Base-by-base conservation (phyloP, 30 jellyfish, hydroid and myxozoan species). In the Haliclystus octoradiatus region DNA sequence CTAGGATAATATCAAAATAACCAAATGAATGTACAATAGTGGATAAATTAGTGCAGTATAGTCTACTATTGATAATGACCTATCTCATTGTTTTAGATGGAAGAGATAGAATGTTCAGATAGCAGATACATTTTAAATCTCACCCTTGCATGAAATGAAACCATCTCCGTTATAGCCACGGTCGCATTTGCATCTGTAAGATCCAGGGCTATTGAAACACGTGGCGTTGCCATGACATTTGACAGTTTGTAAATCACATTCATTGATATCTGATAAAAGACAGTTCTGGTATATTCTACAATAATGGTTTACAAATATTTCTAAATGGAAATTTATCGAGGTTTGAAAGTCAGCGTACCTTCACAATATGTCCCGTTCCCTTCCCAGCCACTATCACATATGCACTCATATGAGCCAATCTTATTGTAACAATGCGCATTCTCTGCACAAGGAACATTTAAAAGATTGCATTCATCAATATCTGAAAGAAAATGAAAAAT, bases 131-230 rank as follows among this genome's bases (percentile, higher is more conserved):
- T n/a, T n/a, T n/a, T n/a, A n/a, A n/a, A n/a, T 33, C 91, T 23
- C 69, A 85, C 93, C 35, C 50, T 62, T 84, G 33, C 92, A 79
- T 27, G 46, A 50, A 1, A 34, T 57, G 35, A 32, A 35, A 4
- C 92, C 93, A 51, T 76, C 92, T 28, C 93, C 96, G 66, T 71
- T 73, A 50, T 14, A 87, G 2, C 96, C 96, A 4, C 80, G 80
- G 75, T 87, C 90, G 66, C 96, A 87, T 32, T 52, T 75, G 81
- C 96, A 87, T 34, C 92, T 40, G 71, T 57, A 87, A n/a, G 83
- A 62, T 46, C 96, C 96, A 60, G 81, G 84, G 34, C 29, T 31
- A 46, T 87, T 87, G 52, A 27, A 62, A 57, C 96, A 87, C 31
- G 96, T 68, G 2, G 96, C 96, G 57, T 87, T 75, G 15, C 88